phyloP scores from a whole-genome alignment of 1,140 invertebrate species.

The Cherax destructor region DNA sequence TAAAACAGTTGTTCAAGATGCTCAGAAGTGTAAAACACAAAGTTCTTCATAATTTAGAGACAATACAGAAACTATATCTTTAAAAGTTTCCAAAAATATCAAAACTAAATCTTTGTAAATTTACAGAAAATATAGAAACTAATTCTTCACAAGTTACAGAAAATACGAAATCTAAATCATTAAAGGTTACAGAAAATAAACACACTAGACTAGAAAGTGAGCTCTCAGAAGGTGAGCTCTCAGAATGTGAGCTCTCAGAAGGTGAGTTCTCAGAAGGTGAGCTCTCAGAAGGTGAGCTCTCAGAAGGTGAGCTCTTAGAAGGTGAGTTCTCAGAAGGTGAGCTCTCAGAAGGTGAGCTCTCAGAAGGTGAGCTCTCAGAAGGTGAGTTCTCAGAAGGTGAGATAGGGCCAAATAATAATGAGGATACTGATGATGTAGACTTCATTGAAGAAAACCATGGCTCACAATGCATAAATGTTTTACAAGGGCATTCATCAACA shows the following conservation, averaged over 20 bases:
- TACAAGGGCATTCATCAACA: background rate
- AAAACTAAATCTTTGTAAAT: background rate
- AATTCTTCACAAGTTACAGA: background rate
- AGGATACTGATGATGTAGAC: background rate
- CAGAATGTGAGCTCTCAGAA: too few species aligned
- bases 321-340: too few species aligned
- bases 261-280: too few species aligned
- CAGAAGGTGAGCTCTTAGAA: too few species aligned
- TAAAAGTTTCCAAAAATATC: too few species aligned
- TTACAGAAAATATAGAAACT: background rate
- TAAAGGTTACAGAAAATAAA: too few species aligned
- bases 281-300: too few species aligned
- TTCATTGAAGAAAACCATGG: background rate
- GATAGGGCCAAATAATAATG: background rate
- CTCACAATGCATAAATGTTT: background rate
- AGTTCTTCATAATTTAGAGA: too few species aligned
- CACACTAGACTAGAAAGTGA: background rate
- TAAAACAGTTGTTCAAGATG: too few species aligned
- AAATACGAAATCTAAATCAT: background rate
- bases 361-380: background rate
- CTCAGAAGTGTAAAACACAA: too few species aligned
- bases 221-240: background rate
- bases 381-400: background rate
- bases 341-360: too few species aligned
- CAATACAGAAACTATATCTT: too few species aligned